phyloP scores from a whole-genome alignment of 1,140 invertebrate species.

The Drosophila rufa region DNA sequence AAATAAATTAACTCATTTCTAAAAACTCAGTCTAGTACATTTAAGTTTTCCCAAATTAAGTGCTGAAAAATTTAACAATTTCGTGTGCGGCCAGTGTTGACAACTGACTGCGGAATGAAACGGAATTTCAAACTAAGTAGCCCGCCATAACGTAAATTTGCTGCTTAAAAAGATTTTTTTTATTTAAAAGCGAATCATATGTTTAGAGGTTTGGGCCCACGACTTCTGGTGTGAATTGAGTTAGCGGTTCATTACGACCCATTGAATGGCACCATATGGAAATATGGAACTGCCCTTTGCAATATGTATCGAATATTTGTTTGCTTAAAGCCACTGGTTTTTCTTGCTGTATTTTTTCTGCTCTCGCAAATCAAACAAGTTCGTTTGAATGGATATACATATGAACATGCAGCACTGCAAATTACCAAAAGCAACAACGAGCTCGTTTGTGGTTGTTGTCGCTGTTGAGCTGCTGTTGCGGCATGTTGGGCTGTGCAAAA shows the following conservation, averaged over 20 bases:
- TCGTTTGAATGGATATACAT: not conserved
- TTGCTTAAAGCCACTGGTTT: constrained; percentile 8
- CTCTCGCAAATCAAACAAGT: constrained; percentile 44
- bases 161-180: too few relatives aligned
- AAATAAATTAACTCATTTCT: not conserved
- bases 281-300: not conserved
- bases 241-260: constrained; percentile 8
- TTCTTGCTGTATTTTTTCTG: constrained; percentile 49
- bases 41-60: not conserved
- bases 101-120: not conserved
- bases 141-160: not conserved
- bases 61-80: not conserved
- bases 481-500: constrained; percentile 50
- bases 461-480: constrained; percentile 52
- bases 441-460: constrained; percentile 43
- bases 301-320: constrained; percentile 13
- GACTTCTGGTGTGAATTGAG: not conserved
- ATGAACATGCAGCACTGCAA: constrained; percentile 29
- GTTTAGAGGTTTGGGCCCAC: too few relatives aligned
- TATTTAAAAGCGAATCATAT: not conserved
- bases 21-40: not conserved
- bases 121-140: not conserved
- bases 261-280: not conserved
- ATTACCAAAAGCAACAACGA: constrained; percentile 46
- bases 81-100: not conserved